phyloP scores from a whole-genome alignment of 2,113 vertebrate genomes.

The Sinocyclocheilus grahami region DNA sequence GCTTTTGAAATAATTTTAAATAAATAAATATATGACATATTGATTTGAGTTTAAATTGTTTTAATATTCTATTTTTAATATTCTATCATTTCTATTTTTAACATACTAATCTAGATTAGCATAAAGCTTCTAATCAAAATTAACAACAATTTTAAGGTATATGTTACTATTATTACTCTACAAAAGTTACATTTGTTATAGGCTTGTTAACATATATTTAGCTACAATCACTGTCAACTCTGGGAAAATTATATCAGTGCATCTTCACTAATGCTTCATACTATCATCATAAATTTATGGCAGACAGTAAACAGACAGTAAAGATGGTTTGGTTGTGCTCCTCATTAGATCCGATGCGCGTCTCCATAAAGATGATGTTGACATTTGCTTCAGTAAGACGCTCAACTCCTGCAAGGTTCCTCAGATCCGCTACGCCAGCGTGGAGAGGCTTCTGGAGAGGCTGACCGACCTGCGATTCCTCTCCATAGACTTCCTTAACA shows the following conservation, averaged over 20 bases:
- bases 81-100: no score
- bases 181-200: neutral
- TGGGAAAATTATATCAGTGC: neutral
- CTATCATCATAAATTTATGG: neutral
- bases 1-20: neutral
- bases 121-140: neutral
- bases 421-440: slow-evolving; percentile 95
- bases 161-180: neutral
- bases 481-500: slow-evolving; percentile 98
- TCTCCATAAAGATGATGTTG: slow-evolving; percentile 95
- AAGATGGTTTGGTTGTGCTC: slow-evolving; percentile 62
- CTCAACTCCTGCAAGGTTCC: slow-evolving; percentile 99
- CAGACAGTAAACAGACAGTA: slow-evolving; percentile 15
- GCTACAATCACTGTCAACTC: neutral
- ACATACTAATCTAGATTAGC: neutral
- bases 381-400: slow-evolving; percentile 99
- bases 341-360: slow-evolving; percentile 88
- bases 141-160: no score
- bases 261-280: neutral
- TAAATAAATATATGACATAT: neutral
- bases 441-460: slow-evolving; percentile 95
- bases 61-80: neutral
- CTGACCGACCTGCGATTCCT: slow-evolving; percentile 96
- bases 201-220: neutral
- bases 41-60: neutral